Evolutionary conservation across 2,113 vertebrate genomes (phyloP), one percentile per base, ranked within the genome.

Genomic region (Rousettus leschenaultii): DNA sequence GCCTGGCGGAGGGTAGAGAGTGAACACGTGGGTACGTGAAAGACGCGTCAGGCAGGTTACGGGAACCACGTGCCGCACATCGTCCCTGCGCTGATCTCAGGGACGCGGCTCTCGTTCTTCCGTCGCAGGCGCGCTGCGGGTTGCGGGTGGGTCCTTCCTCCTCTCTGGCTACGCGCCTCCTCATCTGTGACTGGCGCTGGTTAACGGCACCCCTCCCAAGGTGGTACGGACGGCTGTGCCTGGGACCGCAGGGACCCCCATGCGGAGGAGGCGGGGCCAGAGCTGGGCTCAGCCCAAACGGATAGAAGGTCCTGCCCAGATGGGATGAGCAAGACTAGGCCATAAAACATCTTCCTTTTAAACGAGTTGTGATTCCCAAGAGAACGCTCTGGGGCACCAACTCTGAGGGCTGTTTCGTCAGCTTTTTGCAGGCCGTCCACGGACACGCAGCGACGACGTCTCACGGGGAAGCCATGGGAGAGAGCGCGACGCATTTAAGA

Each of bases 61-160:
- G 6, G 26, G 13, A 45, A 48, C 3, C 2, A 28, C 40, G 4
- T 1, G 6, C 14, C 7, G 16, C 1, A 15, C 9, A 3, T 4
- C 21, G 1, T 28, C 40, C 38, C 55, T 30, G 30, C 24, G 0
- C 28, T 19, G 35, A 74, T 5, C 70, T 57, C 33, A 75, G 19
- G 22, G 70, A 24, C 0, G 0, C 5, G 10, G 16, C 28, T 43
- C 5, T 18, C 45, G 13, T 3, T 24, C 3, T 26, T 43, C 8
- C 7, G 24, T 59, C 63, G 38, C 6, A 21, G 4, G 22, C 5
- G 1, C 0, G 6, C 0, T 28, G 2, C 0, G 45, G n/a, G 14
- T 4, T 75, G 59, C 10, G 4, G 45, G 7, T 11, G 28, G 78
- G 21, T 28, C 90, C 24, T 10, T 22, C 61, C 9, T 13, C 68